These are phyloP conservation scores for Platygyra sinensis DNA, from an alignment of 64 coral and sea anemone genomes.

Conservation along the genomic window DNA sequence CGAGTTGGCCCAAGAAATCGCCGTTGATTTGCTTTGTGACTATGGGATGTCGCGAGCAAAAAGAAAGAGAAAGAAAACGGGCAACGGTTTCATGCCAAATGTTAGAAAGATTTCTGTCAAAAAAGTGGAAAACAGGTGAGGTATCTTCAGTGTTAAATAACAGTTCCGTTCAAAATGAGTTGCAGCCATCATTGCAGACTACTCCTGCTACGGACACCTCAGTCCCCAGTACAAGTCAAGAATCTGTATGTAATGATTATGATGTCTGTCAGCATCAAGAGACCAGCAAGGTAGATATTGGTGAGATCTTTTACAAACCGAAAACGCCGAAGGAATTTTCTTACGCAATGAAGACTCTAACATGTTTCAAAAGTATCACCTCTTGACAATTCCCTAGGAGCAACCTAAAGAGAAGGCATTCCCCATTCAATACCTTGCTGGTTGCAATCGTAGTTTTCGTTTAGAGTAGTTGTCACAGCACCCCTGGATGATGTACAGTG, in stretches of 20 bases:
- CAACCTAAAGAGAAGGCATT: too few species aligned
- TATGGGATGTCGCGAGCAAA: constrained; percentile 29
- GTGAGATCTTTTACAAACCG: constrained; percentile 38
- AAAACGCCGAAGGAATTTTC: constrained; percentile 53
- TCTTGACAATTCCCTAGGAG: too few species aligned
- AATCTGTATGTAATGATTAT: too few species aligned
- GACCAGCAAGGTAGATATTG: constrained; percentile 19
- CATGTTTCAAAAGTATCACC: constrained; percentile 35
- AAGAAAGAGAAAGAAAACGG: constrained; percentile 65
- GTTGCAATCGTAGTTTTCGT: too few species aligned
- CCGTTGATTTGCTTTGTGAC: constrained; percentile 40
- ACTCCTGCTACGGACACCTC: too few species aligned
- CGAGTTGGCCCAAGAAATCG: constrained; percentile 16
- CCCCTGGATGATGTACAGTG: constrained; percentile 61
- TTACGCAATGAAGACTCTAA: constrained; percentile 35
- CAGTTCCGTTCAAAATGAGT: constrained; percentile 14
- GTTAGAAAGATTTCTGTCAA: too few species aligned
- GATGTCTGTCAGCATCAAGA: constrained; percentile 34
- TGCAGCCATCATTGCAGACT: constrained; percentile 37
- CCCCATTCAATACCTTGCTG: too few species aligned
- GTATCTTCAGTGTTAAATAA: constrained; percentile 41
- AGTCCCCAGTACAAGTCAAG: constrained; percentile 19
- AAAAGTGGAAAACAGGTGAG: constrained; percentile 28
- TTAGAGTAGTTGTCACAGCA: constrained; percentile 70
- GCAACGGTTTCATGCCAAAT: constrained; percentile 62